Evolutionary conservation across 1,140 invertebrate species (phyloP).

Genomic region (Lepidurus arcticus): DNA sequence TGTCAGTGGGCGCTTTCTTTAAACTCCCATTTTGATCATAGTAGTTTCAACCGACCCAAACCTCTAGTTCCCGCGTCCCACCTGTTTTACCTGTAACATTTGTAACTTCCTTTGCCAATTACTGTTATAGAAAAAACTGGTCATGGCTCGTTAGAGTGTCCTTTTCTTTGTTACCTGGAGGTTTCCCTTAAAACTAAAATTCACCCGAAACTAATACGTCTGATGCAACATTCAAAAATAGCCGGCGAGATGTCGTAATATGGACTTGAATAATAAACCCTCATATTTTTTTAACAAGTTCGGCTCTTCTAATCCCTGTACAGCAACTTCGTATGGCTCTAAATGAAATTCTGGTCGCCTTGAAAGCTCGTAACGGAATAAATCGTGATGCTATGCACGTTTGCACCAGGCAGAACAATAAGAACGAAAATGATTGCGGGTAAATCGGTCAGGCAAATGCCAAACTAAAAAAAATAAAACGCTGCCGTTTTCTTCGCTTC

Average conservation of each 20-base stretch:
- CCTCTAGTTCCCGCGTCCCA: not conserved
- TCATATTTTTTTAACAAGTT: too few species aligned
- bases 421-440: not conserved
- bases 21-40: not conserved
- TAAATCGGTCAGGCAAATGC: not conserved
- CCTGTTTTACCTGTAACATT: constrained; percentile 11
- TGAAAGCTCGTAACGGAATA: not conserved
- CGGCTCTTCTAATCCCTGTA: too few species aligned
- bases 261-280: too few species aligned
- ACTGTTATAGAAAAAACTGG: not conserved
- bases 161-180: not conserved
- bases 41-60: not conserved
- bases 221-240: not conserved
- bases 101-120: not conserved
- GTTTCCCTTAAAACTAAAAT: not conserved
- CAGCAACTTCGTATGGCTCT: too few species aligned
- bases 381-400: not conserved
- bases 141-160: not conserved
- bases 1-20: constrained; percentile 8
- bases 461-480: not conserved
- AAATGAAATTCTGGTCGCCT: too few species aligned
- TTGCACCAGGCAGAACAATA: not conserved
- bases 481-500: not conserved
- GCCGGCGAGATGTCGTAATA: not conserved
- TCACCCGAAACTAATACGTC: not conserved